phyloP scores from a whole-genome alignment of 2,888 invertebrate species.

The Aradus depressus region DNA sequence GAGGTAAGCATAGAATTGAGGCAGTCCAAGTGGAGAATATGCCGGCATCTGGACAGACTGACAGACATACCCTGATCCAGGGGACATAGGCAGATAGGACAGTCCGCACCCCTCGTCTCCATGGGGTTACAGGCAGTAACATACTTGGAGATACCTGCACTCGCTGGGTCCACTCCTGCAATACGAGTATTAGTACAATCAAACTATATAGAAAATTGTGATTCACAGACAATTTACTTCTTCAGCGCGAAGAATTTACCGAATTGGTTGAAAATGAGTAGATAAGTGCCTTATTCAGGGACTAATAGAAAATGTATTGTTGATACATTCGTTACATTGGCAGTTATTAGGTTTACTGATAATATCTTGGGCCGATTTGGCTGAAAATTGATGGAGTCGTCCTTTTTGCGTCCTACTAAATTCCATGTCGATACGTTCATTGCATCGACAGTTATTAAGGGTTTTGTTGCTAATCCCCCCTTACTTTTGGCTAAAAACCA shows the following conservation, averaged over 20 bases:
- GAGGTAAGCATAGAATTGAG: slow-evolving; percentile 61
- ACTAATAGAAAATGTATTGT: neutral
- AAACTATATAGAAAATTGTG: slow-evolving; percentile 6
- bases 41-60: slow-evolving; percentile 60
- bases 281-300: neutral
- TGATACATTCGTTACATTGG: too few relatives aligned
- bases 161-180: slow-evolving; percentile 44
- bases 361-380: too few relatives aligned
- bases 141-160: slow-evolving; percentile 55
- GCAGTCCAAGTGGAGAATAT: slow-evolving; percentile 70
- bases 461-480: too few relatives aligned
- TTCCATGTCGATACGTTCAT: too few relatives aligned
- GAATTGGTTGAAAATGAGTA: too few relatives aligned
- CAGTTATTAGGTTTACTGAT: too few relatives aligned
- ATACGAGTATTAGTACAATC: too few relatives aligned
- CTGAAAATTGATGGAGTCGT: too few relatives aligned
- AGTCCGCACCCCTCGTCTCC: slow-evolving; percentile 45
- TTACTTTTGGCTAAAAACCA: too few relatives aligned
- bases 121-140: slow-evolving; percentile 54
- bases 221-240: slow-evolving; percentile 1
- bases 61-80: slow-evolving; percentile 37
- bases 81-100: slow-evolving; percentile 56
- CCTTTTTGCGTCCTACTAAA: too few relatives aligned
- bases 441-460: too few relatives aligned
- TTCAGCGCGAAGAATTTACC: neutral